phyloP scores from a whole-genome alignment of 1,140 invertebrate genomes.

The Drosophila willistoni region DNA sequence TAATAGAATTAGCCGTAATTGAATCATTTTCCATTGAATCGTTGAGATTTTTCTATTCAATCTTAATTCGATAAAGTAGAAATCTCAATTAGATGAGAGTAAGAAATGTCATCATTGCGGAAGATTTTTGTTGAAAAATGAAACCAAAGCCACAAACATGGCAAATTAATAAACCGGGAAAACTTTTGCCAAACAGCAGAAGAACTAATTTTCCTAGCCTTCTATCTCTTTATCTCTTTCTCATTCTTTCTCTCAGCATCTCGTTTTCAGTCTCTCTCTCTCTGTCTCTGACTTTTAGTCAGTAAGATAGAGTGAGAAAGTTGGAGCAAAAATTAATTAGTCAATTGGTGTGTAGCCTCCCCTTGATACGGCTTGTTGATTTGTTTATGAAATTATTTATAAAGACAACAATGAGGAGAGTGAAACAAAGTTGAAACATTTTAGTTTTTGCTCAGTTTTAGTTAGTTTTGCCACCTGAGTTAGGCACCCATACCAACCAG shows the following conservation, averaged over 20 bases:
- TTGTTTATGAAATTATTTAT: constrained; percentile 55
- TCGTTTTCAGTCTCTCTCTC: neutral
- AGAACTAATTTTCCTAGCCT: neutral
- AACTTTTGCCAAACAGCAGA: constrained; percentile 35
- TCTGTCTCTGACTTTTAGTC: too few species aligned
- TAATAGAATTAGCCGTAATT: too few species aligned
- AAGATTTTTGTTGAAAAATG: neutral
- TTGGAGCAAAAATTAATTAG: constrained; percentile 74
- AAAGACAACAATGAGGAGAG: constrained; percentile 19
- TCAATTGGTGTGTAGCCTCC: constrained; percentile 50
- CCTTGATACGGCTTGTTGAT: constrained; percentile 26
- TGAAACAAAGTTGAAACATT: constrained; percentile 8
- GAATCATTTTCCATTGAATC: neutral
- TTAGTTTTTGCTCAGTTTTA: constrained; percentile 17
- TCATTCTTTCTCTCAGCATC: too few species aligned
- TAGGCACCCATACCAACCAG: constrained; percentile 7
- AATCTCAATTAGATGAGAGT: neutral
- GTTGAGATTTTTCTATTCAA: neutral
- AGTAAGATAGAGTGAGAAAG: constrained; percentile 39
- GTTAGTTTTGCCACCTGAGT: constrained; percentile 50
- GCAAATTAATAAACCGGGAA: constrained; percentile 57
- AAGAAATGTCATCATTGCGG: neutral
- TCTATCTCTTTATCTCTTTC: too few species aligned
- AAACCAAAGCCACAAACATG: constrained; percentile 16
- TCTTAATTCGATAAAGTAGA: too few species aligned